Base-by-base conservation (phyloP, 2,113 vertebrate genomes). In the Aptenodytes forsteri region DNA sequence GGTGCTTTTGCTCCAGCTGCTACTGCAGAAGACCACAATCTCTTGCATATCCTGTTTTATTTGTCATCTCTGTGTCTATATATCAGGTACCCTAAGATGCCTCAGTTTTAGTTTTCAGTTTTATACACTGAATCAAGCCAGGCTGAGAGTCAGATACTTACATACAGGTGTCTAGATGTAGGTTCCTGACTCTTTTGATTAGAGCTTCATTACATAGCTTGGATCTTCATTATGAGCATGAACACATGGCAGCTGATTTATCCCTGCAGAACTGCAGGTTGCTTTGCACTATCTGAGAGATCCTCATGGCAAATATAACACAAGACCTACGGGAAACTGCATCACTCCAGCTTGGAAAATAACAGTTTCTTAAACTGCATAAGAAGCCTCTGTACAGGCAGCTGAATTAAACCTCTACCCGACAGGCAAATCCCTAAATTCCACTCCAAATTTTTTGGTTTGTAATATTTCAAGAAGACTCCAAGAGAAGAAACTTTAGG, bases 231-330 rank as follows among this genome's bases (percentile, higher is more conserved):
- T 65, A 47, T 8, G 2, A 71, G 9, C n/a, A 55, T 10, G 27
- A 70, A 19, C 22, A 22, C n/a, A 13, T 2, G 16, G 14, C 38
- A 65, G 14, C 9, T 72, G 61, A 54, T 75, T 75, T 84, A 36
- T 22, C 16, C 26, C 32, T 84, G 34, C 49, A 90, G 61, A 85
- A 7, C 19, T 40, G 4, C 7, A 26, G 4, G 16, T 23, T 85
- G 11, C 5, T 88, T 30, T 38, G 0, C 23, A 12, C 7, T 42
- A 1, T n/a, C 15, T 12, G 6, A 65, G 32, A 20, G 18, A 55
- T 27, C 26, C 4, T 2, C 9, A 30, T 38, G 18, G 49, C 9
- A 85, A 64, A 64, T 3, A 50, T 7, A 52, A 7, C 14, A 40
- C 5, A 32, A 4, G 34, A 46, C 15, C 21, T 78, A 8, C 14